Evolutionary conservation across 2,797 vertebrate species (phyloP).

Genomic region (Alcedo atthis): DNA sequence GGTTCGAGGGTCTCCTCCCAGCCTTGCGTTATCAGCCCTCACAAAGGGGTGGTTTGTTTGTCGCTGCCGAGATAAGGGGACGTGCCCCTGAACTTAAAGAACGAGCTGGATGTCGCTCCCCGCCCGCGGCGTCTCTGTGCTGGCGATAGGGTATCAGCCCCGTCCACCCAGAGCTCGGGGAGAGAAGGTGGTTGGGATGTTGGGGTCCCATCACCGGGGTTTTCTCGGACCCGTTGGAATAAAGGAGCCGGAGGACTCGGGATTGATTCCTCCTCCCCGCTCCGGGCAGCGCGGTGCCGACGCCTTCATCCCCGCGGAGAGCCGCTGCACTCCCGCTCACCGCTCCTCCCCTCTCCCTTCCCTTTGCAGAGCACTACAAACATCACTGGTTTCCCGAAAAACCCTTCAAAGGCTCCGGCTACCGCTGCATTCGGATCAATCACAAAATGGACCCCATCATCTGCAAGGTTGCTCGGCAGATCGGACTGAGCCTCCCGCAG

Average conservation of each 20-base stretch:
- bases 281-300: neutral
- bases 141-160: neutral
- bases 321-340: neutral
- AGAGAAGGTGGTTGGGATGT: neutral
- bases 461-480: constrained; percentile 79
- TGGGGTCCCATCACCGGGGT: neutral
- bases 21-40: neutral
- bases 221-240: accelerated
- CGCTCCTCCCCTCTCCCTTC: neutral
- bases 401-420: constrained; percentile 87
- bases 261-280: neutral
- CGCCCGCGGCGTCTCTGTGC: accelerated
- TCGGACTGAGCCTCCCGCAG: constrained; percentile 81
- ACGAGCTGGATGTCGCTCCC: neutral
- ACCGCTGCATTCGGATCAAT: constrained; percentile 89
- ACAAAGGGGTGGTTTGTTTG: neutral
- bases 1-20: neutral
- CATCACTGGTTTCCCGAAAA: constrained; percentile 88
- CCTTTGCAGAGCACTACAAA: constrained; percentile 83
- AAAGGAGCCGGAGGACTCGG: accelerated
- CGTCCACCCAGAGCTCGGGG: accelerated
- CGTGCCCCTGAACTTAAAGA: neutral
- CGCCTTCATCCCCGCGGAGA: neutral
- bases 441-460: constrained; percentile 88
- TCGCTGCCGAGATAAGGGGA: neutral